Percentiles rank a stretch among this genome's conserved stretches.
Conservation (phyloP, 2,797 vertebrate species). For the Myiotriccus ornatus region DNA sequence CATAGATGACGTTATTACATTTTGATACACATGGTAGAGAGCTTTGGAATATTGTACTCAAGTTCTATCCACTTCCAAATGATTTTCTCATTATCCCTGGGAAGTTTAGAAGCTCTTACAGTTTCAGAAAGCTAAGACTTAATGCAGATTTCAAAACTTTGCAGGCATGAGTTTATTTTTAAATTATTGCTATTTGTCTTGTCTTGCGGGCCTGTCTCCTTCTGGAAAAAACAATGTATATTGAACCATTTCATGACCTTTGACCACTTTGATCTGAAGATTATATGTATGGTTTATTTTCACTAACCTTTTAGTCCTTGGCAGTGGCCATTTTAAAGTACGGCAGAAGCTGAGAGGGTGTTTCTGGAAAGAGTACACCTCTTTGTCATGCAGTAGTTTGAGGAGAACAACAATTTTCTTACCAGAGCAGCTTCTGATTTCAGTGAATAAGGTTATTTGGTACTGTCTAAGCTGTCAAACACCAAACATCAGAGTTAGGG, state of each 20-base stretch:
- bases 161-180: neutral
- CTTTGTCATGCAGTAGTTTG: neutral
- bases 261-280: neutral
- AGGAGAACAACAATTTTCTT: neutral
- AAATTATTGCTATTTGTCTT: neutral
- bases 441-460: accelerated
- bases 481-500: neutral
- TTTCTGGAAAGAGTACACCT: neutral
- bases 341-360: neutral
- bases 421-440: neutral
- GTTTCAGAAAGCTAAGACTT: neutral
- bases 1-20: neutral
- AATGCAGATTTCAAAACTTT: neutral
- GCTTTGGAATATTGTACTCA: neutral
- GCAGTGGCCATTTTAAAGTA: neutral
- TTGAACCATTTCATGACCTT: neutral
- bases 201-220: neutral
- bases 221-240: neutral
- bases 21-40: neutral
- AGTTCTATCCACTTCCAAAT: neutral
- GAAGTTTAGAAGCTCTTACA: neutral
- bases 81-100: neutral
- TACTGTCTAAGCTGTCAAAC: neutral
- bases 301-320: neutral
- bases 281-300: neutral